A percentile compares a stretch with the other conserved stretches of the same genome.
Conservation (phyloP, 2,797 vertebrate genomes). For the Aphelocoma californica region DNA sequence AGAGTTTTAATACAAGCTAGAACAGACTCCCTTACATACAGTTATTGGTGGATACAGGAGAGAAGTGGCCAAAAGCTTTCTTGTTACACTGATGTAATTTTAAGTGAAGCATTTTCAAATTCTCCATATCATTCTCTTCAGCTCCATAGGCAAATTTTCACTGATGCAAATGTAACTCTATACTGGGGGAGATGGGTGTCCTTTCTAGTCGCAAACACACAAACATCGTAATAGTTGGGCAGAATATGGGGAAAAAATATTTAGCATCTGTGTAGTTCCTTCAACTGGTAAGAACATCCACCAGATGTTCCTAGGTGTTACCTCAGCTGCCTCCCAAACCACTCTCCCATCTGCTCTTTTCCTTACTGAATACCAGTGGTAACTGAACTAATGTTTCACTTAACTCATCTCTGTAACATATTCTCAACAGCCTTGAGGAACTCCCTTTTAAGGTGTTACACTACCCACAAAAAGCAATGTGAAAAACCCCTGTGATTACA, state of each 20-base stretch:
- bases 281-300: conserved; percentile 18
- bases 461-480: not conserved
- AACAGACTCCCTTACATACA: not conserved
- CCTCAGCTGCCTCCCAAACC: conserved; percentile 52
- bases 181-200: not conserved
- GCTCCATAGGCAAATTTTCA: not conserved
- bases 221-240: not conserved
- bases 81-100: not conserved
- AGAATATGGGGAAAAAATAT: not conserved
- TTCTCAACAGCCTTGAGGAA: not conserved
- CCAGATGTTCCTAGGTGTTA: conserved; percentile 53
- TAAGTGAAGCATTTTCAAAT: not conserved
- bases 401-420: not conserved
- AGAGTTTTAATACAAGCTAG: not conserved
- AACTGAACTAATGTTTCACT: not conserved
- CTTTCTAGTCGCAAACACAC: not conserved
- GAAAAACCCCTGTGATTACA: not conserved
- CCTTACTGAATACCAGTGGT: not conserved
- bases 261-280: not conserved
- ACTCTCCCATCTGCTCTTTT: conserved; percentile 29
- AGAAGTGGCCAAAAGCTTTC: not conserved
- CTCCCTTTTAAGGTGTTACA: not conserved
- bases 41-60: not conserved
- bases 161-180: not conserved
- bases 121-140: not conserved